Base-by-base conservation (phyloP, 2,113 vertebrate genomes). In the Caloenas nicobarica region DNA sequence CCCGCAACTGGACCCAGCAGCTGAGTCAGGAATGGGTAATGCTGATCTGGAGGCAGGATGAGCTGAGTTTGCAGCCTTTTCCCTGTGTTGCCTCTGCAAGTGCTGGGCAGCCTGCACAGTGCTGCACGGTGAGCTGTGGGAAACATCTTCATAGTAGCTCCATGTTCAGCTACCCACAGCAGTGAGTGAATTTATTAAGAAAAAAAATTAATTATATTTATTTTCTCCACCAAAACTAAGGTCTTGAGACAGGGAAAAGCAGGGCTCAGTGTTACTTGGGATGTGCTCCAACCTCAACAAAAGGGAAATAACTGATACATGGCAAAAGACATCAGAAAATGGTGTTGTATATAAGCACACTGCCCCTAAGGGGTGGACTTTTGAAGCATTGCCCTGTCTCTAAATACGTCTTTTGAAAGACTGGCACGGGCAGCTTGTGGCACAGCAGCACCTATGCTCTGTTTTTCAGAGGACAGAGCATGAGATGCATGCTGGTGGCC, bases 1-100 rank as follows among this genome's bases (percentile, higher is more conserved):
- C 25, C 28, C 0, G 0, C 2, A 2, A 56, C 54, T 38, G 24
- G 42, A 57, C 40, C n/a, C 31, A 42, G 13, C 8, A 42, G 13
- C 40, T 34, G 36, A 13, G 23, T 31, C 25, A 54, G 77, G 64
- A 64, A 33, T 1, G 5, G 10, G 12, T 25, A 46, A 42, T 40
- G 54, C 44, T 53, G 38, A 28, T 48, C 50, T 68, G 29, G 2
- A 6, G 69, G 60, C n/a, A 72, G 71, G 50, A 48, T 21, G 24
- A 60, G 44, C 24, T 1, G 5, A 22, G 40, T 77, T 69, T 83
- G 22, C 13, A 65, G 13, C 50, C 44, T 68, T 82, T n/a, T 58
- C 51, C 31, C 14, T 25, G 29, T 40, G 17, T 29, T 15, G 12
- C 9, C 21, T 11, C 12, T 3, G 6, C 34, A 40, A 54, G 19